A percentile compares a stretch with the other conserved stretches of the same genome.
Evolutionary conservation across 2,888 invertebrate genomes (phyloP).

Genomic region (Azorinus chamasolen): DNA sequence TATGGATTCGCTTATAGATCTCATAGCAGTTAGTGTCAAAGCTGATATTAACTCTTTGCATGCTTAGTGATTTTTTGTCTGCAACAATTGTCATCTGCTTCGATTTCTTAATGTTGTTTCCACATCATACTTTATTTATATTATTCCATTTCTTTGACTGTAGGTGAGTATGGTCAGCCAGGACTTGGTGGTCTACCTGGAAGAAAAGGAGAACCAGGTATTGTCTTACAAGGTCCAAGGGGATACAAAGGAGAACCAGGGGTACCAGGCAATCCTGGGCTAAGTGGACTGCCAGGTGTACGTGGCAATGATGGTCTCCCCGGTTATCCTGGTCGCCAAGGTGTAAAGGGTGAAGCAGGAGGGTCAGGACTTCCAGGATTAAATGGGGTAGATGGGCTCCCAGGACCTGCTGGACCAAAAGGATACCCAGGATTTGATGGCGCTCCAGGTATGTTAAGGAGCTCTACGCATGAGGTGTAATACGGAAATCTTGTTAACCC

Average conservation of each 20-base stretch:
- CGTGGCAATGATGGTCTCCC: slow-evolving; percentile 63
- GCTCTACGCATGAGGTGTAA: no score
- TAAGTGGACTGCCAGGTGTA: slow-evolving; percentile 67
- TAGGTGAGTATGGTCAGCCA: slow-evolving; percentile 51
- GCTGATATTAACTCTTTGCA: no score
- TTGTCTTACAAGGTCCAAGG: slow-evolving; percentile 17
- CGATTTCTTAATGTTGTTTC: no score
- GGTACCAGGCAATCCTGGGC: slow-evolving; percentile 40
- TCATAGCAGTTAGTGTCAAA: no score
- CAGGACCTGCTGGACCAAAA: slow-evolving; percentile 34
- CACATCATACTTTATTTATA: no score
- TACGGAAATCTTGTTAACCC: no score
- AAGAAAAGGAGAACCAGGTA: slow-evolving; percentile 38
- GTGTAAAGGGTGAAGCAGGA: slow-evolving; percentile 66
- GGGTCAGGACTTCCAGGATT: slow-evolving; percentile 31
- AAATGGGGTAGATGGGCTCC: slow-evolving; percentile 41
- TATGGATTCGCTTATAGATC: no score
- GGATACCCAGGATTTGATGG: slow-evolving; percentile 70
- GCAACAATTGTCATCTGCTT: no score
- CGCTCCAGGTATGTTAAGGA: slow-evolving; percentile 60
- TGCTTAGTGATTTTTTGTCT: no score
- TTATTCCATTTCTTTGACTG: neutral
- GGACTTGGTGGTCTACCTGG: slow-evolving; percentile 63
- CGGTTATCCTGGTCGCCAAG: slow-evolving; percentile 75
- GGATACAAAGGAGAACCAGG: slow-evolving; percentile 66